Conservation (phyloP, 2,113 vertebrate genomes). For the Tyto alba region DNA sequence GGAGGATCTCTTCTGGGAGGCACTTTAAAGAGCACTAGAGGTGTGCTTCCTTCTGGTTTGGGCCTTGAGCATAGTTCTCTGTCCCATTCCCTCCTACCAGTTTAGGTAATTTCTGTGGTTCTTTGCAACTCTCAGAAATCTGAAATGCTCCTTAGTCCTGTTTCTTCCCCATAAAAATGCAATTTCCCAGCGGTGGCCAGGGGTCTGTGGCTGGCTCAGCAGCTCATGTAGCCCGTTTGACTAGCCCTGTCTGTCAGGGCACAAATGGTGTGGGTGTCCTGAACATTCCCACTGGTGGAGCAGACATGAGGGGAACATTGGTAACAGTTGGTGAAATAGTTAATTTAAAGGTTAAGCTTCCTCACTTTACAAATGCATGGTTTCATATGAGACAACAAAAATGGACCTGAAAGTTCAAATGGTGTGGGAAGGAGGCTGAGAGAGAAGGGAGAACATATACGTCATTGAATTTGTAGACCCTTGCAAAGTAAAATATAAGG, state of each 20-base stretch:
- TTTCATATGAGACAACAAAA: not conserved
- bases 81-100: not conserved
- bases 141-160: rapidly evolving
- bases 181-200: not conserved
- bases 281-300: not conserved
- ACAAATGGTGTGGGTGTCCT: not conserved
- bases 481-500: not conserved
- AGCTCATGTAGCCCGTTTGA: not conserved
- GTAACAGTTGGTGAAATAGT: rapidly evolving
- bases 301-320: not conserved
- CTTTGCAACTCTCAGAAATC: not conserved
- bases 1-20: not conserved
- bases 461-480: not conserved
- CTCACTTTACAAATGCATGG: not conserved
- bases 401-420: not conserved
- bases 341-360: not conserved
- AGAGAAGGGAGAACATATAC: rapidly evolving
- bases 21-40: not conserved
- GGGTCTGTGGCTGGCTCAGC: not conserved
- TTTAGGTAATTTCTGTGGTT: not conserved
- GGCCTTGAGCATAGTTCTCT: not conserved
- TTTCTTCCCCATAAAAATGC: not conserved
- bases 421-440: not conserved
- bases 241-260: not conserved
- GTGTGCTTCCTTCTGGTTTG: not conserved